Base-by-base conservation (phyloP, 2,888 invertebrate genomes). In the Neoitamus cyanurus region DNA sequence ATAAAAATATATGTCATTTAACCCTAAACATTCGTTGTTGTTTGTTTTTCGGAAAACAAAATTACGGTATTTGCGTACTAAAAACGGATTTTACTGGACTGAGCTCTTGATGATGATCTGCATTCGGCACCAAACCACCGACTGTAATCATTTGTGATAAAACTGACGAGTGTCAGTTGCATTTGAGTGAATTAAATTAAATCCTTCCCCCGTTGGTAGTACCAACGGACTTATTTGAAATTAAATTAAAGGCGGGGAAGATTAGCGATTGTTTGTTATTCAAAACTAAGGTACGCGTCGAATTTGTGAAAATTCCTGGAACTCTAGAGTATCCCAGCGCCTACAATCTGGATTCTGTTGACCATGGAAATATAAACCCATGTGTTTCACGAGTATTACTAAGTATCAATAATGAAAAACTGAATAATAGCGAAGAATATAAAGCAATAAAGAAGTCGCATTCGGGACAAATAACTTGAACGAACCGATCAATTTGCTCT, bases 341-440 rank as follows among this genome's bases (percentile, higher is more conserved):
- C 89, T 99, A 99, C 92, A 94, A 94, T 90, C 97, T 99, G 1
- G 99, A 99, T 91, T 97, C 97, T 36, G 95, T 98, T 87, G 97
- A 99, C 92, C n/a, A n/a, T n/a, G n/a, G n/a, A n/a, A n/a, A n/a
- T n/a, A n/a, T n/a, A n/a, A n/a, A n/a, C n/a, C n/a, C n/a, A n/a
- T n/a, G n/a, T n/a, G n/a, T n/a, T n/a, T n/a, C n/a, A n/a, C n/a
- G n/a, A n/a, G n/a, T n/a, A n/a, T n/a, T n/a, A n/a, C n/a, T n/a
- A n/a, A n/a, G n/a, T n/a, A n/a, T n/a, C n/a, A n/a, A n/a, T n/a
- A n/a, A n/a, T n/a, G n/a, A n/a, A n/a, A n/a, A n/a, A n/a, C n/a
- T n/a, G n/a, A n/a, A n/a, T n/a, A n/a, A n/a, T n/a, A n/a, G n/a
- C n/a, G n/a, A n/a, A n/a, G n/a, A n/a, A n/a, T n/a, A n/a, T n/a